Percentiles rank a stretch among this genome's conserved stretches.
phyloP scores from a whole-genome alignment of 2,888 invertebrate species.

The Meganola albula region DNA sequence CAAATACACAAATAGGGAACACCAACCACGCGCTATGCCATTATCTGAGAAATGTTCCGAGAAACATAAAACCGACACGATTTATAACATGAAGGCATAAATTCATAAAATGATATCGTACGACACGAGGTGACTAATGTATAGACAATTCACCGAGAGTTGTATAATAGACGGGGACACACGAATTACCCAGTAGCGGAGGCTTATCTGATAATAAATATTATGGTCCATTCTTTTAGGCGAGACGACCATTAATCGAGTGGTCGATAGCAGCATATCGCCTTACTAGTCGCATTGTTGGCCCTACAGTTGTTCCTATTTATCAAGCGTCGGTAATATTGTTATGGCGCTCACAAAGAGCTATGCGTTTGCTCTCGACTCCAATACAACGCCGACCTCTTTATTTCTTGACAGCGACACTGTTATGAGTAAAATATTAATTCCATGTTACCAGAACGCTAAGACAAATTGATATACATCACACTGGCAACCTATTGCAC shows the following conservation, averaged over 20 bases:
- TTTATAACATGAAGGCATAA: constrained; percentile 52
- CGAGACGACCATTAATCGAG: constrained; percentile 74
- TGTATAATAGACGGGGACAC: constrained; percentile 67
- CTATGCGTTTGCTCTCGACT: constrained; percentile 38
- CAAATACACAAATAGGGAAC: constrained; percentile 40
- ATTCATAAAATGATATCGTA: constrained; percentile 63
- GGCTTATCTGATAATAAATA: constrained; percentile 77
- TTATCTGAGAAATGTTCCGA: constrained; percentile 37
- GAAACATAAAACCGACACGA: constrained; percentile 55
- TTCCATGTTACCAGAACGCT: too few species aligned
- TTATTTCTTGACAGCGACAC: constrained; percentile 65
- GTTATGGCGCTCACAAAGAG: constrained; percentile 61
- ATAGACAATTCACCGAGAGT: constrained; percentile 55
- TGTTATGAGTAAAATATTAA: constrained; percentile 59
- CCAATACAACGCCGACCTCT: constrained; percentile 45
- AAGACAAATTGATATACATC: too few species aligned
- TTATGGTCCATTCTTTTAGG: constrained; percentile 76
- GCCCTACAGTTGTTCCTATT: constrained; percentile 70
- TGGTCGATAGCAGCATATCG: constrained; percentile 72
- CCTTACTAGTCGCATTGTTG: constrained; percentile 72
- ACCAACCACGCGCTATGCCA: constrained; percentile 24
- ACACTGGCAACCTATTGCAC: constrained; percentile 11
- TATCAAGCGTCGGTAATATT: constrained; percentile 73
- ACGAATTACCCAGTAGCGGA: constrained; percentile 73
- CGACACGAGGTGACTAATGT: constrained; percentile 66